Percentiles rank a stretch among this genome's conserved stretches.
Conservation (phyloP, 2,888 invertebrate species). For the Cryptus armator region DNA sequence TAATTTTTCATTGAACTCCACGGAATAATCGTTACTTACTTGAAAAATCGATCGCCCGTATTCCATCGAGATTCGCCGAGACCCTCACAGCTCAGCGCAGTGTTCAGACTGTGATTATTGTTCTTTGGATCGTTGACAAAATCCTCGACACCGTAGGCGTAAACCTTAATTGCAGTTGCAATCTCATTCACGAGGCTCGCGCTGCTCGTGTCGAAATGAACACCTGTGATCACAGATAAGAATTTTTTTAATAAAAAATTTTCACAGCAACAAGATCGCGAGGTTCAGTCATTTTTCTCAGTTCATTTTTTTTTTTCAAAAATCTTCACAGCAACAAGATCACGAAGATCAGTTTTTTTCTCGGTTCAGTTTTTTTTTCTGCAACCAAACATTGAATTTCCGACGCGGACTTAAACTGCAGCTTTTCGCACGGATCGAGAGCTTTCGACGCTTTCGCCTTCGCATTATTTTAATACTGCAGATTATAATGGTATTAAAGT, state of each 20-base stretch:
- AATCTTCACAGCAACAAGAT: neutral
- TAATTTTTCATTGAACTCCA: no score
- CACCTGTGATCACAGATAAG: slow-evolving; percentile 87
- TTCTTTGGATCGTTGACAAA: slow-evolving; percentile 92
- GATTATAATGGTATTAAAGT: no score
- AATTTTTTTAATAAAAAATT: slow-evolving; percentile 32
- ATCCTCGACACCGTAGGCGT: slow-evolving; percentile 95
- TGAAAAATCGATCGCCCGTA: slow-evolving; percentile 91
- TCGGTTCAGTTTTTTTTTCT: neutral
- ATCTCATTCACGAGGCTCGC: slow-evolving; percentile 94
- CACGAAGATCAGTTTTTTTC: slow-evolving; percentile 8
- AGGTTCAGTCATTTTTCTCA: slow-evolving; percentile 12
- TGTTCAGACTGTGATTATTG: slow-evolving; percentile 89
- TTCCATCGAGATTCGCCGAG: slow-evolving; percentile 93
- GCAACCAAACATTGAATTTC: no score
- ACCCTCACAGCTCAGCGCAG: slow-evolving; percentile 93
- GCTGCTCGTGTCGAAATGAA: slow-evolving; percentile 96
- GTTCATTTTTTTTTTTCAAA: slow-evolving; percentile 1
- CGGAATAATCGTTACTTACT: slow-evolving; percentile 83
- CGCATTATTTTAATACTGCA: no score
- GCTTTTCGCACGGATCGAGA: slow-evolving; percentile 8
- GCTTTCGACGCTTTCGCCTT: no score
- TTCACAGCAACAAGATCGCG: neutral
- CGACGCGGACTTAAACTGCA: slow-evolving; percentile 17
- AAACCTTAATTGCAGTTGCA: slow-evolving; percentile 95